These are phyloP conservation scores for Aphidius colemani DNA, from an alignment of 2,888 invertebrate species.

Conservation along the genomic window DNA sequence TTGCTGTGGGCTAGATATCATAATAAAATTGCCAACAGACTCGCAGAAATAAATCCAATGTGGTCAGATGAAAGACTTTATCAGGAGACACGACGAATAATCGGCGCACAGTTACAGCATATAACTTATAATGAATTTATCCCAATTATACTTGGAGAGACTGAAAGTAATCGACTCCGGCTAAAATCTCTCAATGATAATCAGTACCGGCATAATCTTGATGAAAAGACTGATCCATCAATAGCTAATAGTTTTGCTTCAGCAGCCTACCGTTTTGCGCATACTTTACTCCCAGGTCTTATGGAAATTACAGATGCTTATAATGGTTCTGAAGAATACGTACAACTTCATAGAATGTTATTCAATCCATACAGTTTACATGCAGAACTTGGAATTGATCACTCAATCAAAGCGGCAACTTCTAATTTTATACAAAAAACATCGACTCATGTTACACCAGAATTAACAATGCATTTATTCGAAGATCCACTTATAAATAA, in stretches of 20 bases:
- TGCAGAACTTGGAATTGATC: conserved; percentile 66
- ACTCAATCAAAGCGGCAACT: conserved; percentile 69
- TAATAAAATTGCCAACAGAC: conserved; percentile 71
- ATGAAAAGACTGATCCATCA: conserved; percentile 65
- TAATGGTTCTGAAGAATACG: conserved; percentile 64
- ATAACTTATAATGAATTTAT: conserved; percentile 84
- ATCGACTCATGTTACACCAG: conserved; percentile 57
- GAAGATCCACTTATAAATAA: conserved; percentile 59
- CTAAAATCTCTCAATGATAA: conserved; percentile 63
- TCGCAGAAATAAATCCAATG: conserved; percentile 70
- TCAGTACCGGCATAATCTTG: conserved; percentile 63
- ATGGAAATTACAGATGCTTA: conserved; percentile 70
- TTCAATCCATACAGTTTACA: conserved; percentile 81
- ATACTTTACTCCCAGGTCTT: conserved; percentile 79
- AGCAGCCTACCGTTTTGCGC: conserved; percentile 87
- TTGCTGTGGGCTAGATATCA: conserved; percentile 85
- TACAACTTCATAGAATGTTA: conserved; percentile 78
- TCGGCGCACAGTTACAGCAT: conserved; percentile 85
- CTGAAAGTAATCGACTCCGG: conserved; percentile 34
- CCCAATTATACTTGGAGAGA: conserved; percentile 72
- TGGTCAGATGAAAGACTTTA: conserved; percentile 82
- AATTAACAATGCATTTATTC: conserved; percentile 74
- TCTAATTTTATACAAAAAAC: conserved; percentile 52
- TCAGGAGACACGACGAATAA: conserved; percentile 77
- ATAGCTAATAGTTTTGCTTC: conserved; percentile 85